Percentiles rank a stretch among this genome's conserved stretches.
Conservation (phyloP, 2,113 vertebrate species). For the Triplophysa tibetana region DNA sequence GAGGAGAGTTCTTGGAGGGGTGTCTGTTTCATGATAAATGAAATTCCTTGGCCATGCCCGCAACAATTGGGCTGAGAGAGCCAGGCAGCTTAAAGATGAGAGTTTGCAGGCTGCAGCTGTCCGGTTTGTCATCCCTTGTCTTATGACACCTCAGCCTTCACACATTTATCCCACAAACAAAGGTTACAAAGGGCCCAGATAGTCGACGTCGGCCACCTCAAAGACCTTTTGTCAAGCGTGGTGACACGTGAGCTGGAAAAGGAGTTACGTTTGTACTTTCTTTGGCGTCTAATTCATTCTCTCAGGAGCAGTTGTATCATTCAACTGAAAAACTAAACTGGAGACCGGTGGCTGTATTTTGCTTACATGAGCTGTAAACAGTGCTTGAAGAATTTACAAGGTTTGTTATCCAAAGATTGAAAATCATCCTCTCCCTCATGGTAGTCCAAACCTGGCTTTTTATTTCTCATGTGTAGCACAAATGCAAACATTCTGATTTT, state of each 20-base stretch:
- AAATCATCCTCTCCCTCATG: neutral
- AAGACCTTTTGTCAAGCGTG: slow-evolving; percentile 37
- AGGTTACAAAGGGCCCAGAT: slow-evolving; percentile 30
- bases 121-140: slow-evolving; percentile 50
- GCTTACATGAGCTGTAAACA: neutral
- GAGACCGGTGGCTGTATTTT: neutral
- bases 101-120: slow-evolving; percentile 41
- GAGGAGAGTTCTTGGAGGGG: slow-evolving; percentile 60
- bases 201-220: slow-evolving; percentile 38
- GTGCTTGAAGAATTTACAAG: neutral
- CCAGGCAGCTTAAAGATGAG: slow-evolving; percentile 53
- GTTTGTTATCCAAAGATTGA: neutral
- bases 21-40: slow-evolving; percentile 69
- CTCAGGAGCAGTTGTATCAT: neutral
- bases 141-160: slow-evolving; percentile 48
- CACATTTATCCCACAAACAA: slow-evolving; percentile 36
- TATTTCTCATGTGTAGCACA: too few relatives aligned
- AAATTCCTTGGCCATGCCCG: slow-evolving; percentile 62
- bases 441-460: too few relatives aligned
- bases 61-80: slow-evolving; percentile 55
- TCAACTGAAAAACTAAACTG: slow-evolving; percentile 18
- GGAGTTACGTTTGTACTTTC: slow-evolving; percentile 39
- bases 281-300: slow-evolving; percentile 19
- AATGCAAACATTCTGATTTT: too few relatives aligned
- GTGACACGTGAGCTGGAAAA: slow-evolving; percentile 39